Evolutionary conservation across 1,140 invertebrate species (phyloP).

Genomic region (Tetranychus urticae): DNA sequence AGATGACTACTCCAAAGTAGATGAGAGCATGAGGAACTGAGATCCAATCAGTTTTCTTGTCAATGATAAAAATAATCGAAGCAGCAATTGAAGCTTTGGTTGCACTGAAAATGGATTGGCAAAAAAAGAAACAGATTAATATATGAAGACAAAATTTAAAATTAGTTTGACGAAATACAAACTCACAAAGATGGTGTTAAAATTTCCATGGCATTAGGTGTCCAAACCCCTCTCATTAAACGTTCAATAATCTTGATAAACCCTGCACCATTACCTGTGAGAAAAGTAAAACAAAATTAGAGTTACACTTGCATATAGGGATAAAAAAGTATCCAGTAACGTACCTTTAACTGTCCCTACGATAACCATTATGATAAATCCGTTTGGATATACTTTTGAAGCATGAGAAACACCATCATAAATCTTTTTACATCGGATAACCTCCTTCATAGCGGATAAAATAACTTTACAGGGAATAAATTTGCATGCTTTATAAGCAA

Average conservation of each 20-base stretch:
- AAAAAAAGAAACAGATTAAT: not conserved
- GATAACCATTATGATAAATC: conserved; percentile 85
- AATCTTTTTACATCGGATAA: conserved; percentile 80
- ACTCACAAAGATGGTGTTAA: conserved; percentile 94
- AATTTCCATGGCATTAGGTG: conserved; percentile 86
- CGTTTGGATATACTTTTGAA: conserved; percentile 87
- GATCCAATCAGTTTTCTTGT: conserved; percentile 87
- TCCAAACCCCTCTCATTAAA: conserved; percentile 84
- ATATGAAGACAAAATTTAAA: not conserved
- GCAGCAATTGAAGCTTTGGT: conserved; percentile 89
- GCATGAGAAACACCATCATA: conserved; percentile 89
- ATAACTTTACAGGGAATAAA: conserved; percentile 82
- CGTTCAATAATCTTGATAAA: conserved; percentile 74
- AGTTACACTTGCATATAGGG: too few relatives aligned
- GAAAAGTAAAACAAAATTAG: too few relatives aligned
- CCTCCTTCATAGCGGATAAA: conserved; percentile 82
- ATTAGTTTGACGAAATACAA: not conserved
- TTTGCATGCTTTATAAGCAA: conserved; percentile 84
- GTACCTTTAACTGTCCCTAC: conserved; percentile 78
- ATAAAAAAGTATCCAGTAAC: not conserved
- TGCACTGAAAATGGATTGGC: conserved; percentile 33
- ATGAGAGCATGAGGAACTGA: conserved; percentile 85
- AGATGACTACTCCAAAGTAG: conserved; percentile 91
- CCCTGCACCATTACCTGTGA: conserved; percentile 59
- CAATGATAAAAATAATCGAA: conserved; percentile 80